Evolutionary conservation across 2,113 vertebrate genomes (phyloP).

Genomic region (Tautogolabrus adspersus): DNA sequence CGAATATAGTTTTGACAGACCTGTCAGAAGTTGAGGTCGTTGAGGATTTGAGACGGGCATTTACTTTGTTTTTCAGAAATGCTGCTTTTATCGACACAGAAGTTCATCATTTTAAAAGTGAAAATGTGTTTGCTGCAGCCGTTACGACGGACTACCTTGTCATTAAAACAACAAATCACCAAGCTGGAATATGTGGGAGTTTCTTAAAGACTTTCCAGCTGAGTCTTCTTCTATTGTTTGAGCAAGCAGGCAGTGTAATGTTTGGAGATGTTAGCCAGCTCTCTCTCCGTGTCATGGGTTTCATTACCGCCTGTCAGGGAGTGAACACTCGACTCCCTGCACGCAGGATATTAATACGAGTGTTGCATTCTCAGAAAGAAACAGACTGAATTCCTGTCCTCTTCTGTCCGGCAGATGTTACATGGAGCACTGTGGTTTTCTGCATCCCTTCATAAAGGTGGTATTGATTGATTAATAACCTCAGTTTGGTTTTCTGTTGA

Average conservation of each 20-base stretch:
- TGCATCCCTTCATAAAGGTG: conserved; percentile 47
- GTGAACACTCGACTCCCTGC: conserved; percentile 44
- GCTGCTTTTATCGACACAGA: too few species aligned
- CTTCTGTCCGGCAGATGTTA: conserved; percentile 62
- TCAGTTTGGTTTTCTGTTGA: too few species aligned
- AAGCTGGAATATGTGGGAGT: too few species aligned
- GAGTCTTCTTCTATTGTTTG: conserved; percentile 1
- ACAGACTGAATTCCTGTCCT: conserved; percentile 42
- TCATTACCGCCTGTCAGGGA: conserved; percentile 32
- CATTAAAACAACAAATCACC: too few species aligned
- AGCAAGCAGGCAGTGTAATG: not conserved
- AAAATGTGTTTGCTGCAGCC: too few species aligned
- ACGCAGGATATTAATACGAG: conserved; percentile 48
- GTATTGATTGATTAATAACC: conserved; percentile 14
- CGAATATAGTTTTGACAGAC: too few species aligned
- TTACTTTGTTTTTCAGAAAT: too few species aligned
- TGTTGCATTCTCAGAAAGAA: conserved; percentile 4
- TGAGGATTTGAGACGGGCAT: too few species aligned
- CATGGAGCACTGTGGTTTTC: conserved; percentile 29
- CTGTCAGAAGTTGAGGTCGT: too few species aligned
- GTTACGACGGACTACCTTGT: too few species aligned
- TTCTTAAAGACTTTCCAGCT: too few species aligned
- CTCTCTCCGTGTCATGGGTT: not conserved
- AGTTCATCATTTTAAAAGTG: too few species aligned
- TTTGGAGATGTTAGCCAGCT: not conserved